phyloP scores from a whole-genome alignment of 2,888 invertebrate genomes.

The Troilus luridus region DNA sequence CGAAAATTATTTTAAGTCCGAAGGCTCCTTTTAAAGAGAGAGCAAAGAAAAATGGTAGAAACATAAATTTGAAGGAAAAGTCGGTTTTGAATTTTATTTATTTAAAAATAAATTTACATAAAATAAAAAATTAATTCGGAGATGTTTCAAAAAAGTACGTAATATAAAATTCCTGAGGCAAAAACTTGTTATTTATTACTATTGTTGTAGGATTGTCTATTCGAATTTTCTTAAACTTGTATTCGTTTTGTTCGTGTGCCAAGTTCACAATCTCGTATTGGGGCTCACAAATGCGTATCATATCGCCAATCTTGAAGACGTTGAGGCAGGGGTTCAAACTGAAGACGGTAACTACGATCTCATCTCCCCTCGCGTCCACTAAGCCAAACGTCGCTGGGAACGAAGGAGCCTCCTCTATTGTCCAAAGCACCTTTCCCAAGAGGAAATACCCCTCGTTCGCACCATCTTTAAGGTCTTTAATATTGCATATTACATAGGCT shows the following conservation, averaged over 20 bases:
- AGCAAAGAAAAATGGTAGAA: too few species aligned
- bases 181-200: neutral
- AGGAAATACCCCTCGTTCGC: neutral
- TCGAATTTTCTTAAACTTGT: slow-evolving; percentile 38
- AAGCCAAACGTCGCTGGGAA: neutral
- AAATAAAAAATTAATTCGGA: neutral
- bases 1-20: too few species aligned
- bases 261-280: neutral
- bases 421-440: neutral
- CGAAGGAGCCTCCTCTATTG: neutral
- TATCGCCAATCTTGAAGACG: neutral
- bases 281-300: neutral
- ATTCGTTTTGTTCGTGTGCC: neutral
- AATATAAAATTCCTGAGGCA: neutral
- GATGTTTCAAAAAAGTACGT: slow-evolving; percentile 24
- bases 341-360: neutral
- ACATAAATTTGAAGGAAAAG: neutral
- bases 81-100: neutral
- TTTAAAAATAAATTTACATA: neutral
- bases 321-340: neutral
- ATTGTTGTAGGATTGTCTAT: slow-evolving; percentile 21
- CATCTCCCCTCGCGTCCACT: neutral
- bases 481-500: neutral
- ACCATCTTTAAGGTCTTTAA: neutral
- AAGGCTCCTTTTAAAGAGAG: too few species aligned